A percentile compares a stretch with the other conserved stretches of the same genome.
Conservation (phyloP, 2,797 vertebrate species). For the Oreochromis grahami region DNA sequence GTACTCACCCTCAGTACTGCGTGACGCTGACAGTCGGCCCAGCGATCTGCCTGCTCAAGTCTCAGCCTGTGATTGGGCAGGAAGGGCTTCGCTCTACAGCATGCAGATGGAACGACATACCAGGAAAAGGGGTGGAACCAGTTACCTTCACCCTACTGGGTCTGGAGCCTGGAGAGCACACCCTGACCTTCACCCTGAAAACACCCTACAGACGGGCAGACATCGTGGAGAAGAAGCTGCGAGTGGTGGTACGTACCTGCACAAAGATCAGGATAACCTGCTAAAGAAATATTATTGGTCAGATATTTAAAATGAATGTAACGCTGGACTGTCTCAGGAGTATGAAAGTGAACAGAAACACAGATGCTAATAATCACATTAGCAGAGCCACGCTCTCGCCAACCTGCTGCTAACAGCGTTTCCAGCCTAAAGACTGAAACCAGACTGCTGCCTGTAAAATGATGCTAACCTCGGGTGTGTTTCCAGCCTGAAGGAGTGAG, state of each 20-base stretch:
- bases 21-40: slow-evolving; percentile 74
- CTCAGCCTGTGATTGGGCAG: neutral
- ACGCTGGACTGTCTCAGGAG: neutral
- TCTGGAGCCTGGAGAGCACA: slow-evolving; percentile 82
- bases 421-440: neutral
- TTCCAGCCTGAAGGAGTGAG: slow-evolving; percentile 89
- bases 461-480: neutral
- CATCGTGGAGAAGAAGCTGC: slow-evolving; percentile 79
- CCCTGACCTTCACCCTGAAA: slow-evolving; percentile 80
- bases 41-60: slow-evolving; percentile 79
- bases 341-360: neutral
- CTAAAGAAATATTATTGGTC: no score
- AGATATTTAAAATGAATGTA: no score
- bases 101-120: slow-evolving; percentile 15
- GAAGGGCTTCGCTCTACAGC: neutral
- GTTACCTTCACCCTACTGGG: slow-evolving; percentile 83
- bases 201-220: slow-evolving; percentile 36
- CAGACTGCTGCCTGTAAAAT: neutral
- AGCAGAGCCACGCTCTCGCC: neutral
- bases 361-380: neutral
- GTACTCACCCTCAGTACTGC: slow-evolving; percentile 74
- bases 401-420: neutral
- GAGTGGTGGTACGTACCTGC: slow-evolving; percentile 79
- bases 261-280: no score
- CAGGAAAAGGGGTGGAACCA: slow-evolving; percentile 26